Evolutionary conservation across 2,113 vertebrate species (phyloP), one percentile per base, ranked within the genome.

Genomic region (Taurulus bubalis): DNA sequence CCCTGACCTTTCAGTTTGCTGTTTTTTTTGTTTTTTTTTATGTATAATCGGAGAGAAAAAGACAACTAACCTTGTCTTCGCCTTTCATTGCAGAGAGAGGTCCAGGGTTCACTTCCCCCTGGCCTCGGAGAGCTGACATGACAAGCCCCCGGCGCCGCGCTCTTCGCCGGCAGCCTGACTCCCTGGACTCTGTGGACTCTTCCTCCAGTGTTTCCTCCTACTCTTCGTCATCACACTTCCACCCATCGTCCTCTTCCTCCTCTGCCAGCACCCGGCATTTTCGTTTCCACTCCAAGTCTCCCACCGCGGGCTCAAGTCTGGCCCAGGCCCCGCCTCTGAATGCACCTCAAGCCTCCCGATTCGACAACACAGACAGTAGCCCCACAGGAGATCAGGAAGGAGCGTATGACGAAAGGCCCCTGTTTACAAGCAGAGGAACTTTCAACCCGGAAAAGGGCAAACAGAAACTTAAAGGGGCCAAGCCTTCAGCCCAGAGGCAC

Each of bases 361-460:
- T 59, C 0, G 76, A 91, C 62, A 86, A 68, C 76, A 51, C 75
- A 3, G 85, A 87, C 49, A 30, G 30, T 3, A 84, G 82, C 85
- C 94, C 89, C 70, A 85, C 0, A 47, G 84, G 66, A 9, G 96
- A 97, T 72, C 95, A 71, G 62, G 94, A 94, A 8, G 80, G 88
- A 20, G 1, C 22, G 0, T 77, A 28, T 0, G 95, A 97, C 6
- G 96, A 97, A 70, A 93, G 91, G 65, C 94, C 97, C 8, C 96
- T 96, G 84, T 98, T 97, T 90, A 96, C 96, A 79, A 99, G 97
- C 58, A 94, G 96, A 0, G 97, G 97, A 85, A 99, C 98, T 0
- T 99, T 97, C 91, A 99, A 96, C 83, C 96, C 97, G 0, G 97
- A 98, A 91, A 97, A 97, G 73, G 96, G 97, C 89, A 97, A 96